Evolutionary conservation across 1,140 invertebrate species (phyloP).

Genomic region (Heliconius eleuchia): DNA sequence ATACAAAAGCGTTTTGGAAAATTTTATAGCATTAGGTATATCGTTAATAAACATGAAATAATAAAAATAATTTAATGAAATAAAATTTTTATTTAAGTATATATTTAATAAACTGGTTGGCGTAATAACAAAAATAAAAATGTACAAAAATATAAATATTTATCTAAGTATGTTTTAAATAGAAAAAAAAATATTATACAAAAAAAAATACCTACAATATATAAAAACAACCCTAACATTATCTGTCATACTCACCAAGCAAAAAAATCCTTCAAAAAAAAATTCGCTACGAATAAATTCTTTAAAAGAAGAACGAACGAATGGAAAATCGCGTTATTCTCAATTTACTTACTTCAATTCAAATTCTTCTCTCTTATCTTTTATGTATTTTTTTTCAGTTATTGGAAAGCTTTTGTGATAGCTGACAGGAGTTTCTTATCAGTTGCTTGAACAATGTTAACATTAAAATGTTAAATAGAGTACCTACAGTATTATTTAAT

Average conservation of each 20-base stretch:
- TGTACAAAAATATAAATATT: too few species aligned
- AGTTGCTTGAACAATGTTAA: background rate
- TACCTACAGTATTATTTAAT: too few species aligned
- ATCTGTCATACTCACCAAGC: background rate
- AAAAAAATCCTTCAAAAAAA: background rate
- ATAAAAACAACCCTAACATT: background rate
- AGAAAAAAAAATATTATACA: too few species aligned
- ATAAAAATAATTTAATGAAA: too few species aligned
- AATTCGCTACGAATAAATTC: background rate
- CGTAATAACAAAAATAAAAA: too few species aligned
- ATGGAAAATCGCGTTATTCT: constrained; percentile 19
- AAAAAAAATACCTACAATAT: background rate
- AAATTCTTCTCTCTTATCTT: background rate
- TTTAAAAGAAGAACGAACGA: constrained; percentile 1
- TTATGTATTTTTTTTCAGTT: background rate
- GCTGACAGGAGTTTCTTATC: background rate
- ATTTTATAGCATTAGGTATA: too few species aligned
- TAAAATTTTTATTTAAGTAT: too few species aligned
- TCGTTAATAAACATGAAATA: too few species aligned
- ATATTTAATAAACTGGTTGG: too few species aligned
- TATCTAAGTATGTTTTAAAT: too few species aligned
- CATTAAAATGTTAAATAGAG: too few species aligned
- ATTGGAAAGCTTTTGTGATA: background rate
- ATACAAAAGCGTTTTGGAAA: too few species aligned
- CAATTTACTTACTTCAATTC: constrained; percentile 14